These are phyloP conservation scores for Temnothorax curvispinosus DNA, from an alignment of 1,140 invertebrate genomes.

Conservation along the genomic window DNA sequence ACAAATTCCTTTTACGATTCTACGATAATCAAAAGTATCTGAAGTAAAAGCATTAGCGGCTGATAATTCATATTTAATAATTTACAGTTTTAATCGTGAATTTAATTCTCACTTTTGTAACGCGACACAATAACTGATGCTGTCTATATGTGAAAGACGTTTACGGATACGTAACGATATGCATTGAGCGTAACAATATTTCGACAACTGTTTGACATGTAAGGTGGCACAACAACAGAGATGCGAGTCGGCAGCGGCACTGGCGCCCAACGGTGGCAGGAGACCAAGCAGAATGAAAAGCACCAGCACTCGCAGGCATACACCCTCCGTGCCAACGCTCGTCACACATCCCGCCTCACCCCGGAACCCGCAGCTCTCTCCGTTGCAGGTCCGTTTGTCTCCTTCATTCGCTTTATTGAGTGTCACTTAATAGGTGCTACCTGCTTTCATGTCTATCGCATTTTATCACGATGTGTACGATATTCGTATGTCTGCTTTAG, in stretches of 20 bases:
- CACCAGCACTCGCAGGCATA: slow-evolving; percentile 80
- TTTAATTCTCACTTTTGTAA: slow-evolving; percentile 52
- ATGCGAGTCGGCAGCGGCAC: slow-evolving; percentile 77
- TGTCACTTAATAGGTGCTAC: neutral
- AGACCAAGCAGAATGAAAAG: slow-evolving; percentile 81
- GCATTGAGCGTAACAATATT: slow-evolving; percentile 73
- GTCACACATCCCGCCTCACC: slow-evolving; percentile 82
- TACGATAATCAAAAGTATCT: slow-evolving; percentile 28
- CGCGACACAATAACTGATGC: neutral
- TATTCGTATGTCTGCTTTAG: neutral
- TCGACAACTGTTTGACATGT: slow-evolving; percentile 76
- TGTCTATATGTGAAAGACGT: neutral
- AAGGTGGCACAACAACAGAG: slow-evolving; percentile 83
- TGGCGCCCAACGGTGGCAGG: slow-evolving; percentile 79
- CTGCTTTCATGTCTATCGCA: neutral
- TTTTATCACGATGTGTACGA: neutral
- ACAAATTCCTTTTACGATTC: neutral
- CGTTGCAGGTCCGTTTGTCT: slow-evolving; percentile 85
- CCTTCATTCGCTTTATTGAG: slow-evolving; percentile 32
- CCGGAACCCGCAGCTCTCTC: slow-evolving; percentile 87
- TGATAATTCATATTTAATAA: neutral
- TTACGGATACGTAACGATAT: slow-evolving; percentile 6
- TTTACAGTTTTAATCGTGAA: neutral
- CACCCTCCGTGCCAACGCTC: slow-evolving; percentile 74
- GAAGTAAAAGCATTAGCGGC: neutral